Conservation (phyloP, 2,888 invertebrate species). For the Eilema depressum region DNA sequence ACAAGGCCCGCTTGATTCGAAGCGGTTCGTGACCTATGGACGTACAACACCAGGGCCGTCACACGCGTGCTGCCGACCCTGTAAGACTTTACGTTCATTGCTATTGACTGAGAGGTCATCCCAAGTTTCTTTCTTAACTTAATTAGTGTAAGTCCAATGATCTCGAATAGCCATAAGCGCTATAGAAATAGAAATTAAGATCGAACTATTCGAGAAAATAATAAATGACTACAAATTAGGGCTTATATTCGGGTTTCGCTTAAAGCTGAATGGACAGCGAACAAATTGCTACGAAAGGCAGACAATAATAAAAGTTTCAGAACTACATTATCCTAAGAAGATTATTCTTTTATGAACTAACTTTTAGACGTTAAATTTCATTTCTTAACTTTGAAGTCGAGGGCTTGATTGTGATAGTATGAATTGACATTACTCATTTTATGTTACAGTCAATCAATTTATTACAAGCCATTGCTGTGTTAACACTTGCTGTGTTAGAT, state of each 20-base stretch:
- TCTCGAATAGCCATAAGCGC: neutral
- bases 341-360: neutral
- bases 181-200: neutral
- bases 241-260: neutral
- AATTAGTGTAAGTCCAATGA: neutral
- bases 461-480: neutral
- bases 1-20: too few relatives aligned
- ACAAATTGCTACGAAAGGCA: neutral
- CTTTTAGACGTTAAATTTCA: slow-evolving; percentile 1
- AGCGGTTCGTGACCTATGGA: too few relatives aligned
- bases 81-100: too few relatives aligned
- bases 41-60: too few relatives aligned
- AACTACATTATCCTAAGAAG: neutral
- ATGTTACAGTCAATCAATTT: neutral
- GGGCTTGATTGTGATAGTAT: neutral
- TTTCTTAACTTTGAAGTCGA: neutral
- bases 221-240: neutral
- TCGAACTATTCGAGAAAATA: neutral
- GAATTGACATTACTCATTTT: neutral
- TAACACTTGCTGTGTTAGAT: too few relatives aligned
- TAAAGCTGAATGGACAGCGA: neutral
- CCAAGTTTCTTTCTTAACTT: too few relatives aligned
- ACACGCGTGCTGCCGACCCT: too few relatives aligned
- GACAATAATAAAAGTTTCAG: neutral
- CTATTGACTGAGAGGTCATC: neutral